Evolutionary conservation across 1,140 invertebrate species (phyloP).

Genomic region (Triops longicaudatus): DNA sequence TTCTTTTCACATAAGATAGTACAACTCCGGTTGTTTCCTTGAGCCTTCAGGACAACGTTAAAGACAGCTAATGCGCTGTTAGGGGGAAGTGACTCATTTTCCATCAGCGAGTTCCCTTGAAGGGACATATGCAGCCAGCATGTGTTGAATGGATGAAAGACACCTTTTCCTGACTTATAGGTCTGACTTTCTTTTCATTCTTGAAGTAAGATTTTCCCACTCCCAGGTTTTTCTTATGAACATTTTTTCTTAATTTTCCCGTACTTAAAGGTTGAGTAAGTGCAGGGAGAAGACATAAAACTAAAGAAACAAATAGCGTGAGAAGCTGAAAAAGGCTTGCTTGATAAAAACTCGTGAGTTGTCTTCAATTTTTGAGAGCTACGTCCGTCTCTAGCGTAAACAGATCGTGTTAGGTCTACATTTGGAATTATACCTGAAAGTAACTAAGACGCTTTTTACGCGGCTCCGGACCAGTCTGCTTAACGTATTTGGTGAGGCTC

Average conservation of each 20-base stretch:
- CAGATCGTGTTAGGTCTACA: conserved; percentile 2
- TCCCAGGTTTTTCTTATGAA: not conserved
- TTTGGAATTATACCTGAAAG: not conserved
- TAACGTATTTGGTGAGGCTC: not conserved
- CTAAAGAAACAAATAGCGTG: not conserved
- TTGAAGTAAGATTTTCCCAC: not conserved
- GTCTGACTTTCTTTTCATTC: not conserved
- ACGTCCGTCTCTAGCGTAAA: not conserved
- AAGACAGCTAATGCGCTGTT: not conserved
- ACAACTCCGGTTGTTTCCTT: not conserved
- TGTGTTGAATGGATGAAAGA: conserved; percentile 10
- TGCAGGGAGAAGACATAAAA: not conserved
- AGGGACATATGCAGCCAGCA: not conserved
- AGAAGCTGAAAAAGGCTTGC: not conserved
- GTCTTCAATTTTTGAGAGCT: not conserved
- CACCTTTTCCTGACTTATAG: not conserved
- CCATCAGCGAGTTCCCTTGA: conserved; percentile 10
- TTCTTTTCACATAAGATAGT: not conserved
- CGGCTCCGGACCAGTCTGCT: not conserved
- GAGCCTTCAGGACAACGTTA: not conserved
- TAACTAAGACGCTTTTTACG: not conserved
- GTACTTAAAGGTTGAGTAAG: not conserved
- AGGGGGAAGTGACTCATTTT: conserved; percentile 1
- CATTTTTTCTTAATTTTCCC: not conserved
- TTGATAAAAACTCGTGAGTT: not conserved